Percentiles rank a stretch among this genome's conserved stretches.
Conservation (phyloP, 2,113 vertebrate genomes). For the Hypocryptadius cinnamomeus region DNA sequence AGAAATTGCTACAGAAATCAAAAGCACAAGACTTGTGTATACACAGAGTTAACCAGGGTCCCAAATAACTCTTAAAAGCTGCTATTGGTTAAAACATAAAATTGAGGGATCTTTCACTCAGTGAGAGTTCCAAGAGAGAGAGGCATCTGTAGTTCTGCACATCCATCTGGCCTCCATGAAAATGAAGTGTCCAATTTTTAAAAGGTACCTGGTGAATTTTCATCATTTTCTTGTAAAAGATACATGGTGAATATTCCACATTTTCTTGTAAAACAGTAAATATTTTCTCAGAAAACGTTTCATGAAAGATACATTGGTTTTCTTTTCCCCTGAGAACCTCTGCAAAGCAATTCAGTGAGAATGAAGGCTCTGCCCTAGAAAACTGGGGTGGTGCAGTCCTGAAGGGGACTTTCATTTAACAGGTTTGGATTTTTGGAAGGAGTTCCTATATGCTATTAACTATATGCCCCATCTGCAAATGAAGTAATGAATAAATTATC, state of each 20-base stretch:
- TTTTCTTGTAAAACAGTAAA: background rate
- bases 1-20: background rate
- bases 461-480: background rate
- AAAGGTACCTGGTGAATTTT: background rate
- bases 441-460: background rate
- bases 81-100: background rate
- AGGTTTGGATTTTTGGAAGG: background rate
- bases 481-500: constrained; percentile 24
- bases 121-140: background rate
- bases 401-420: background rate
- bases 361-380: background rate
- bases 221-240: background rate
- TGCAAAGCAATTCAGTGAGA: background rate
- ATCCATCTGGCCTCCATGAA: background rate
- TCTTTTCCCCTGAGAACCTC: background rate
- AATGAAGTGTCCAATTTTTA: background rate
- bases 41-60: background rate
- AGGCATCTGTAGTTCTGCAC: background rate
- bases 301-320: background rate
- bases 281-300: background rate
- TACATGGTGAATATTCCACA: background rate
- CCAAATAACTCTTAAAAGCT: background rate
- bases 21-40: background rate
- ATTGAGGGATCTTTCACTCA: background rate
- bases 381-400: background rate